A percentile compares a stretch with the other conserved stretches of the same genome.
These are phyloP conservation scores for Accipiter virgatus DNA, from an alignment of 2,113 vertebrate species.

Conservation along the genomic window DNA sequence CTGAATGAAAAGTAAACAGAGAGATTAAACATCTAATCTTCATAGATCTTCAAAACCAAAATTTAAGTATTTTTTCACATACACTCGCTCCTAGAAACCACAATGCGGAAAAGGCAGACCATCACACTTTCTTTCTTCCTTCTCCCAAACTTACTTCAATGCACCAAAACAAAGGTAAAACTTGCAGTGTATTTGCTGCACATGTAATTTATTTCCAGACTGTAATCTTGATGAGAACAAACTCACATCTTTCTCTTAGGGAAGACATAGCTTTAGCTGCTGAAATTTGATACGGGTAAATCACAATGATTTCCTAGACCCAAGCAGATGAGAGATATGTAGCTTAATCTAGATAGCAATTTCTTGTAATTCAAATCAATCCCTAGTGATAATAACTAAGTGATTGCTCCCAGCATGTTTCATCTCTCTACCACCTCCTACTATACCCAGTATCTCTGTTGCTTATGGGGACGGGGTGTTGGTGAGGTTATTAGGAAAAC, in stretches of 20 bases:
- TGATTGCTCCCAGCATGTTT: not conserved
- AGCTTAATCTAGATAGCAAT: not conserved
- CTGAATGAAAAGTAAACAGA: not conserved
- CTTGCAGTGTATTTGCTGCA: not conserved
- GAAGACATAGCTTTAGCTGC: not conserved
- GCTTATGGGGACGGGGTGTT: not conserved
- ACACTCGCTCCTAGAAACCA: not conserved
- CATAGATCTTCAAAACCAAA: not conserved
- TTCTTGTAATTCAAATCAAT: not conserved
- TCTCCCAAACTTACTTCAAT: not conserved
- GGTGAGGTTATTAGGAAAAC: not conserved
- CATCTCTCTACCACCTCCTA: not conserved
- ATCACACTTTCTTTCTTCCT: not conserved
- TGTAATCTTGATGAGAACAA: not conserved
- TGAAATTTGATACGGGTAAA: not conserved
- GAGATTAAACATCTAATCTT: not conserved
- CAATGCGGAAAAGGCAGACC: not conserved
- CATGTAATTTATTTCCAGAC: not conserved
- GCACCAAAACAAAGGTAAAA: not conserved
- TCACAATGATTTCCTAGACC: not conserved
- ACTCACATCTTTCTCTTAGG: not conserved
- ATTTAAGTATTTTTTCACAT: not conserved
- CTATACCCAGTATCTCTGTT: not conserved
- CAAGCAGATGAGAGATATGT: not conserved
- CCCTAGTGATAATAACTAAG: not conserved